These are phyloP conservation scores for Horisme vitalbata DNA, from an alignment of 2,888 invertebrate species.

Conservation along the genomic window DNA sequence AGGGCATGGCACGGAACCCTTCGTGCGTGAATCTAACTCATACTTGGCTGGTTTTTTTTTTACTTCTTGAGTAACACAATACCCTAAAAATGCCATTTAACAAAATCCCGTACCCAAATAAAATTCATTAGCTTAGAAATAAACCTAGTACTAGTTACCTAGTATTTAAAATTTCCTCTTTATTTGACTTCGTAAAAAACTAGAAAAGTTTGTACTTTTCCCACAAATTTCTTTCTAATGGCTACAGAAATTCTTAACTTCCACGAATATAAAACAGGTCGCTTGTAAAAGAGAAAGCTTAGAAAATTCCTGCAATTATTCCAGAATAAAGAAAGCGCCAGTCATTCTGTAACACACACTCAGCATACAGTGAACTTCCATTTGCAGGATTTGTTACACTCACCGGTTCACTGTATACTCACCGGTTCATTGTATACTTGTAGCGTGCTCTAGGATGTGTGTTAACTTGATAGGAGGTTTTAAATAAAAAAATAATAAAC, in stretches of 20 bases:
- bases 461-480: neutral
- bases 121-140: too few relatives aligned
- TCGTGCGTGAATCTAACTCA: too few relatives aligned
- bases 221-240: too few relatives aligned
- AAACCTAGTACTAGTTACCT: too few relatives aligned
- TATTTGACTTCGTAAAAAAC: too few relatives aligned
- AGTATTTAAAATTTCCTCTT: too few relatives aligned
- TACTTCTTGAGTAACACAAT: too few relatives aligned
- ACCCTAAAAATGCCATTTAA: too few relatives aligned
- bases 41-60: too few relatives aligned
- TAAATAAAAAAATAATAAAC: too few relatives aligned
- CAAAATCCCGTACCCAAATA: too few relatives aligned
- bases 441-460: neutral
- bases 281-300: neutral
- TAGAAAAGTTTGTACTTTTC: neutral
- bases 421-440: neutral
- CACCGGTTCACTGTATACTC: neutral
- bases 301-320: neutral
- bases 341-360: neutral
- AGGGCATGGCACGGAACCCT: too few relatives aligned
- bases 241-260: neutral
- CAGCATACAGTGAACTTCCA: slow-evolving; percentile 5
- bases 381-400: slow-evolving; percentile 6
- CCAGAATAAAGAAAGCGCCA: neutral
- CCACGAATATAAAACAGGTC: neutral